Evolutionary conservation across 2,797 vertebrate genomes (phyloP).

Genomic region (Acridotheres tristis): DNA sequence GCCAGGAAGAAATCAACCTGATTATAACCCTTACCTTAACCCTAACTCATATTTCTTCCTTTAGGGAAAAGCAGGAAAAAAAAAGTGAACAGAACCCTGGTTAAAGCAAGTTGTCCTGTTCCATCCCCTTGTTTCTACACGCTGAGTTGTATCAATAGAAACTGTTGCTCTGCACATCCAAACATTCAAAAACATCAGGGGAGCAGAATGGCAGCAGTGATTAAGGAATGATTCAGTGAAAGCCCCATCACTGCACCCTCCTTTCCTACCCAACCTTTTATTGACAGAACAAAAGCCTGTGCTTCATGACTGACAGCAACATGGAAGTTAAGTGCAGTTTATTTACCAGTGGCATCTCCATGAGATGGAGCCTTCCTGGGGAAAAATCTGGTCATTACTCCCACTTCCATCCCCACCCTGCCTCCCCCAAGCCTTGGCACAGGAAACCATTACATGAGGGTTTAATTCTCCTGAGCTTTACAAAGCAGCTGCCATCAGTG

Average conservation of each 20-base stretch:
- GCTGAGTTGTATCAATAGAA: conserved; percentile 7
- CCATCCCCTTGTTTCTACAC: background rate
- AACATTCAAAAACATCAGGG: background rate
- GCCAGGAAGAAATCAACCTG: background rate
- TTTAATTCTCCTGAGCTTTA: conserved; percentile 15
- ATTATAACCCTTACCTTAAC: background rate
- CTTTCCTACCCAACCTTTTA: background rate
- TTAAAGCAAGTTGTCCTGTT: background rate
- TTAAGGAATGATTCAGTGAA: conserved; percentile 25
- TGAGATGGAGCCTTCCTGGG: background rate
- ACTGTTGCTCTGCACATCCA: conserved; percentile 24
- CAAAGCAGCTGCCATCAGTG: background rate
- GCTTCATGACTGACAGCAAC: conserved; percentile 1
- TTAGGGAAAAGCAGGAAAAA: background rate
- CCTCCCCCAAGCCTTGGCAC: conserved; percentile 7
- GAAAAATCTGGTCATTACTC: conserved; percentile 12
- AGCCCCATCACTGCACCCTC: background rate
- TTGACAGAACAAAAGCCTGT: conserved; percentile 14
- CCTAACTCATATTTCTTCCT: background rate
- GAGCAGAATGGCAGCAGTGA: conserved; percentile 37
- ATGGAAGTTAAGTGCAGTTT: conserved; percentile 35
- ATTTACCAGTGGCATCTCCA: background rate
- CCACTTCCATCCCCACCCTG: background rate
- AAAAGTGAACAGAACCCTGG: background rate
- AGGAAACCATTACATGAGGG: conserved; percentile 7